A percentile compares a stretch with the other conserved stretches of the same genome.
Evolutionary conservation across 2,888 invertebrate species (phyloP).

Genomic region (Pheosia gnoma): DNA sequence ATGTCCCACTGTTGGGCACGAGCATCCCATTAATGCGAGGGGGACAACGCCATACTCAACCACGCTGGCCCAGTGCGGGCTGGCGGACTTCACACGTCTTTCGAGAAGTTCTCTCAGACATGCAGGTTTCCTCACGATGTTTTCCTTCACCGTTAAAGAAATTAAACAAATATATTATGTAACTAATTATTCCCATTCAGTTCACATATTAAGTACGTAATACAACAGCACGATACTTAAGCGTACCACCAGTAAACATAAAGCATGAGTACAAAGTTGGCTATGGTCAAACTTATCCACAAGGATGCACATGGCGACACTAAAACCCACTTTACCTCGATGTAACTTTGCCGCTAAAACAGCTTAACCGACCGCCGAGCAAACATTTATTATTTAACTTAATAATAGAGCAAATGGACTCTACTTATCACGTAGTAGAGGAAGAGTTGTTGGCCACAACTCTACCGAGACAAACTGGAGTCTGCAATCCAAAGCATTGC

Average conservation of each 20-base stretch:
- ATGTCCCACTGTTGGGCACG: no score
- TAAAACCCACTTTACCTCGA: constrained; percentile 66
- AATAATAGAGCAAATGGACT: constrained; percentile 41
- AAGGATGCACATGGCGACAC: constrained; percentile 69
- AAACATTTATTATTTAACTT: constrained; percentile 57
- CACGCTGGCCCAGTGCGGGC: no score
- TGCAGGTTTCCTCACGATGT: no score
- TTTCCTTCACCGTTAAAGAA: no score
- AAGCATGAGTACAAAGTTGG: constrained; percentile 68
- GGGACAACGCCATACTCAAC: no score
- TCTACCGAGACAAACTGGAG: not conserved
- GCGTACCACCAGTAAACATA: constrained; percentile 44
- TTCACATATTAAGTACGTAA: constrained; percentile 21
- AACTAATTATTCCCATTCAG: constrained; percentile 13
- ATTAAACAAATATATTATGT: no score
- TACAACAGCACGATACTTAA: constrained; percentile 46
- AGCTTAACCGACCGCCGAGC: constrained; percentile 51
- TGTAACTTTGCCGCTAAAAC: constrained; percentile 67
- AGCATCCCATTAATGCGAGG: no score
- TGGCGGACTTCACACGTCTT: no score
- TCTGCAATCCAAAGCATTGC: not conserved
- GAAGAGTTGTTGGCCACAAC: constrained; percentile 7
- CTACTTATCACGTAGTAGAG: constrained; percentile 3
- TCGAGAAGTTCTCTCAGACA: no score
- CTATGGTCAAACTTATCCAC: constrained; percentile 67